A percentile compares a stretch with the other conserved stretches of the same genome.
phyloP scores from a whole-genome alignment of 2,113 vertebrate genomes.

The Pelobates fuscus region DNA sequence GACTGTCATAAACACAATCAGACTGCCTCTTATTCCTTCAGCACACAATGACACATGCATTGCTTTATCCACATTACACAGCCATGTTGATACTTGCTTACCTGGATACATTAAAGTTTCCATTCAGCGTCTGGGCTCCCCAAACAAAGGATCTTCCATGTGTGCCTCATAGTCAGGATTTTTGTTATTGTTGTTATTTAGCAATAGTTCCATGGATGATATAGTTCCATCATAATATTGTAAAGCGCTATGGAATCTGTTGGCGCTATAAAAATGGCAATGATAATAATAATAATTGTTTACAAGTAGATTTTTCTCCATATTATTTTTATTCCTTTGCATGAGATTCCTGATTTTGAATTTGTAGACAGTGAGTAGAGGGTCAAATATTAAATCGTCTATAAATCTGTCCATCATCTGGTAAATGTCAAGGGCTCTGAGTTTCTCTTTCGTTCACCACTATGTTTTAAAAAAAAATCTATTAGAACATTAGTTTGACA shows the following conservation, averaged over 20 bases:
- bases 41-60: constrained; percentile 23
- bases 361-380: neutral
- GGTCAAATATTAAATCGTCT: no score
- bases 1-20: constrained; percentile 25
- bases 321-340: neutral
- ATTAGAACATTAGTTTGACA: no score
- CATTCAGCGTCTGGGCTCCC: neutral
- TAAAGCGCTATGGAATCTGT: no score
- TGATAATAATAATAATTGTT: no score
- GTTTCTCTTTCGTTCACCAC: no score
- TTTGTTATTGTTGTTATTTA: neutral
- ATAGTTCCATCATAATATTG: no score
- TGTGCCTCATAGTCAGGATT: neutral
- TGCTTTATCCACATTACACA: constrained; percentile 8
- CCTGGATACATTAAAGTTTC: neutral
- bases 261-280: no score
- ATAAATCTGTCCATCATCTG: no score
- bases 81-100: constrained; percentile 30
- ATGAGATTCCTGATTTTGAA: neutral
- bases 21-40: constrained; percentile 52
- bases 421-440: no score
- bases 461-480: no score
- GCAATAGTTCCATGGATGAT: neutral
- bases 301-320: neutral
- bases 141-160: neutral